Conservation (phyloP, 2,797 vertebrate species). For the Myotis vivesi region DNA sequence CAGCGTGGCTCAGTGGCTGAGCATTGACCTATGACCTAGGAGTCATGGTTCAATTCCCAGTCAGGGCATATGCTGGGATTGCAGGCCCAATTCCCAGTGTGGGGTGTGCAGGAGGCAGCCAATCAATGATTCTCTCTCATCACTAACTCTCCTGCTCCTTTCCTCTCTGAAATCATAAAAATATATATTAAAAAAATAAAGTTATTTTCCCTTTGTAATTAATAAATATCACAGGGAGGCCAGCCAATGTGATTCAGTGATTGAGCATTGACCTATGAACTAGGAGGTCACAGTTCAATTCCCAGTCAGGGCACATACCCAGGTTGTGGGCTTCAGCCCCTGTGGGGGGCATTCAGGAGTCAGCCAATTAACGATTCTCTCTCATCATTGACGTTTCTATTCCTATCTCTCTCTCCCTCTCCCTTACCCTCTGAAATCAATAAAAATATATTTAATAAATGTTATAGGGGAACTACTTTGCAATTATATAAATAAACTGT, state of each 20-base stretch:
- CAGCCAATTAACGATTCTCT: not conserved
- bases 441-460: too few relatives aligned
- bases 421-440: too few relatives aligned
- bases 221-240: not conserved
- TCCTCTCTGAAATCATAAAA: not conserved
- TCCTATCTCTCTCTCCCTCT: too few relatives aligned
- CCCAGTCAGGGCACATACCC: not conserved
- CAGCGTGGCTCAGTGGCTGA: not conserved
- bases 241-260: not conserved
- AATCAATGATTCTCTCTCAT: too few relatives aligned
- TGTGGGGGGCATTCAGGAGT: not conserved
- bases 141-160: not conserved
- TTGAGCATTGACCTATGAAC: not conserved
- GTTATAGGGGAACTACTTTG: not conserved
- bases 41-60: not conserved
- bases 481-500: not conserved
- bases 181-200: too few relatives aligned
- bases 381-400: not conserved
- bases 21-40: not conserved
- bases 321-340: not conserved
- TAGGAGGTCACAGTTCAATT: not conserved
- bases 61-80: not conserved
- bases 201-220: not conserved
- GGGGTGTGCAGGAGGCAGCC: too few relatives aligned
- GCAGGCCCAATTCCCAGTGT: too few relatives aligned